Evolutionary conservation across 92 coral and sea anemone species (phyloP).

Genomic region (Chrysogorgia sp.): DNA sequence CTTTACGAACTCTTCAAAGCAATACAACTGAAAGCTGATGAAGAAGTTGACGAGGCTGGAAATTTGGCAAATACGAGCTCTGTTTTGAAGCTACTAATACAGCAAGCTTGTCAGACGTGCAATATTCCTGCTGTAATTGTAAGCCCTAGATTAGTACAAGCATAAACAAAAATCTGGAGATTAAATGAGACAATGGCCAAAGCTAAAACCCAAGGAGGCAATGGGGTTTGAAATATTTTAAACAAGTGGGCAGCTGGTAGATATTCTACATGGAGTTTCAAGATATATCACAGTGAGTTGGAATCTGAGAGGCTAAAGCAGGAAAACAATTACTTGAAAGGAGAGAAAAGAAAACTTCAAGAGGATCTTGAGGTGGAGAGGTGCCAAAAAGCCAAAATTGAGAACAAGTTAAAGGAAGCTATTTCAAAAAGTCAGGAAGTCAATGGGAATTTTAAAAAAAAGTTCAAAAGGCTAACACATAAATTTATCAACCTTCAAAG

Average conservation of each 20-base stretch:
- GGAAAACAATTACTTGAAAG: slow-evolving; percentile 9
- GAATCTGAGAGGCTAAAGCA: neutral
- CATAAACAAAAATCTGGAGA: slow-evolving; percentile 10
- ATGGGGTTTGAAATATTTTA: neutral
- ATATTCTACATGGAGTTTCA: slow-evolving; percentile 38
- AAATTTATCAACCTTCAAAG: slow-evolving; percentile 41
- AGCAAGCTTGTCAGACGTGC: neutral
- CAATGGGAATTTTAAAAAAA: neutral
- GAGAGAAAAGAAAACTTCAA: slow-evolving; percentile 36
- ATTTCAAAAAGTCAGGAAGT: slow-evolving; percentile 7
- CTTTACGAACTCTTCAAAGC: slow-evolving; percentile 20
- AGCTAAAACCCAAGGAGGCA: slow-evolving; percentile 32
- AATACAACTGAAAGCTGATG: neutral
- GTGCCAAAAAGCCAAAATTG: slow-evolving; percentile 34
- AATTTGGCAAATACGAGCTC: neutral
- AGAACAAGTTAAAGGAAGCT: slow-evolving; percentile 34
- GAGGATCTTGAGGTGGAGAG: slow-evolving; percentile 12
- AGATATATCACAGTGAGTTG: slow-evolving; percentile 22
- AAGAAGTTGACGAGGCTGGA: neutral
- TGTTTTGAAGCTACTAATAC: neutral
- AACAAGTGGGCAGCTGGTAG: slow-evolving; percentile 26
- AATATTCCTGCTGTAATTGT: slow-evolving; percentile 4
- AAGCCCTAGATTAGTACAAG: neutral
- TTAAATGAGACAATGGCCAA: slow-evolving; percentile 34
- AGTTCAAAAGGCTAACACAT: slow-evolving; percentile 26